A percentile compares a stretch with the other conserved stretches of the same genome.
Evolutionary conservation across 2,113 vertebrate species (phyloP).

Genomic region (Centrocercus urophasianus): DNA sequence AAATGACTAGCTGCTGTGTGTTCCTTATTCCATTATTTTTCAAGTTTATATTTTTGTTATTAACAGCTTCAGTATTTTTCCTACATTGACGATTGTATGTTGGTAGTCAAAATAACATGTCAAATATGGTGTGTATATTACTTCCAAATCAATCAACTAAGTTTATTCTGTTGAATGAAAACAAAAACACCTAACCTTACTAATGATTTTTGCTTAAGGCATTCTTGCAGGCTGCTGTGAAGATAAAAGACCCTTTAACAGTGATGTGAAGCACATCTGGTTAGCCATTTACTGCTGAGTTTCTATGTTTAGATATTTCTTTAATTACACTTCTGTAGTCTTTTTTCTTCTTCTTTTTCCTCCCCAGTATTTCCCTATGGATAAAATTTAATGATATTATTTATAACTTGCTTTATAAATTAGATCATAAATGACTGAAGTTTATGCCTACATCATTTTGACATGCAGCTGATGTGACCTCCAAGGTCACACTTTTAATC

Average conservation of each 20-base stretch:
- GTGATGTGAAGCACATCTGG: slow-evolving; percentile 61
- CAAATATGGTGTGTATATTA: not conserved
- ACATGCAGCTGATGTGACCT: not conserved
- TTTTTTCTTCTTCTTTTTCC: not conserved
- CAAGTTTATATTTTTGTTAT: not conserved
- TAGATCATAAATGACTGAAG: not conserved
- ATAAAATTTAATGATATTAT: slow-evolving; percentile 77
- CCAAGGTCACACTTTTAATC: slow-evolving; percentile 24
- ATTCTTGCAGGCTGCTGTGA: slow-evolving; percentile 70
- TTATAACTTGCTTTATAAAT: slow-evolving; percentile 17
- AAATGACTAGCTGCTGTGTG: not conserved
- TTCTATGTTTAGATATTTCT: slow-evolving; percentile 55
- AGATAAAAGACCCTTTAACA: slow-evolving; percentile 64
- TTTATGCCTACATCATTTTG: not conserved
- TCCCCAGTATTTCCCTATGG: slow-evolving; percentile 57
- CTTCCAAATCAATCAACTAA: not conserved
- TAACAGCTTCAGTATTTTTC: not conserved
- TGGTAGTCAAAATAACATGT: not conserved
- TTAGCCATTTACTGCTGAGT: slow-evolving; percentile 53
- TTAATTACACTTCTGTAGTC: slow-evolving; percentile 75
- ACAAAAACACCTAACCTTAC: slow-evolving; percentile 26
- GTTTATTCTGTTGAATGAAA: not conserved
- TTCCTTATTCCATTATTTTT: not conserved
- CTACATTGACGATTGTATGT: not conserved
- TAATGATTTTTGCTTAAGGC: slow-evolving; percentile 56